phyloP scores from a whole-genome alignment of 2,888 invertebrate species.

The Autographa pulchrina region DNA sequence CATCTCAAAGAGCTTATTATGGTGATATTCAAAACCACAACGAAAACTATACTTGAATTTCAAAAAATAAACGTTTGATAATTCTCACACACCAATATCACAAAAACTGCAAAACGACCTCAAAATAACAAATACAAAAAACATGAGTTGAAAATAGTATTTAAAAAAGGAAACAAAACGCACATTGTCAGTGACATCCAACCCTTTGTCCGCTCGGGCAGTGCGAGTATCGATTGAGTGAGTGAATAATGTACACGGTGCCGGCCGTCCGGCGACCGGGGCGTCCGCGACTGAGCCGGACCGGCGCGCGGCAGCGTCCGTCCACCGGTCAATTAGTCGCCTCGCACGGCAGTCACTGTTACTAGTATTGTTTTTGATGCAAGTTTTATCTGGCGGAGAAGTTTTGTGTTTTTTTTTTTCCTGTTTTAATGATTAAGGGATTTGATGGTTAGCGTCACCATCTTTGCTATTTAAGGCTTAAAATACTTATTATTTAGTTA shows the following conservation, averaged over 20 bases:
- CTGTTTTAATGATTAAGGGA: background rate
- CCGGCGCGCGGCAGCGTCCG: slow-evolving; percentile 33
- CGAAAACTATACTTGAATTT: too few relatives aligned
- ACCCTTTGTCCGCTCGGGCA: slow-evolving; percentile 35
- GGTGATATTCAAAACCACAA: too few relatives aligned
- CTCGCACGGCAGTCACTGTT: slow-evolving; percentile 39
- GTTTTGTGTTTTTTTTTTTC: slow-evolving; percentile 9
- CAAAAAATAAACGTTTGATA: too few relatives aligned
- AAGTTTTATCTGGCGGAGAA: slow-evolving; percentile 27
- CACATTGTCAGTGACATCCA: slow-evolving; percentile 35
- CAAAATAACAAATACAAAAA: background rate
- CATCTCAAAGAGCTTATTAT: too few relatives aligned
- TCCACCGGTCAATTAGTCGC: slow-evolving; percentile 60
- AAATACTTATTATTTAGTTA: too few relatives aligned
- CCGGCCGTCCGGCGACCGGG: slow-evolving; percentile 26
- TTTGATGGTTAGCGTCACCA: background rate
- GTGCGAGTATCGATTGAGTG: slow-evolving; percentile 54
- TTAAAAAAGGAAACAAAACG: slow-evolving; percentile 31
- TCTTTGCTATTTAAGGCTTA: background rate
- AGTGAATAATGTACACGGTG: slow-evolving; percentile 59
- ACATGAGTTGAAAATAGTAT: background rate
- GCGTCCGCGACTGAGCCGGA: slow-evolving; percentile 16
- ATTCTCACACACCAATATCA: too few relatives aligned
- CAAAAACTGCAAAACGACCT: too few relatives aligned
- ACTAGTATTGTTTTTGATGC: slow-evolving; percentile 54